A percentile compares a stretch with the other conserved stretches of the same genome.
Evolutionary conservation across 2,888 invertebrate genomes (phyloP).

Genomic region (Calliphora vomitoria): DNA sequence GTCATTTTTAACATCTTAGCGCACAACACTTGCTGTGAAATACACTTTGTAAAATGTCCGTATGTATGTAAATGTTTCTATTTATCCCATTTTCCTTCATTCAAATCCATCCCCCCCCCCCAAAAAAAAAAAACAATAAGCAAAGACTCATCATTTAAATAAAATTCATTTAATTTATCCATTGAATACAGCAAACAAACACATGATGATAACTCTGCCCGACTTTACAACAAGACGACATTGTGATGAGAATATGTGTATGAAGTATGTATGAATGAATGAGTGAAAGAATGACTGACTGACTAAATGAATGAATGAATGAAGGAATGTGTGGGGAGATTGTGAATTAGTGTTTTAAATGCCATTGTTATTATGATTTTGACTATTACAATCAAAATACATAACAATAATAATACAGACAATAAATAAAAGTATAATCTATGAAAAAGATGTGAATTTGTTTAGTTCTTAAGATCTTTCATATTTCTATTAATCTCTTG

Average conservation of each 20-base stretch:
- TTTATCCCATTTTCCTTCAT: background rate
- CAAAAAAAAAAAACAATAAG: background rate
- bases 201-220: conserved; percentile 9
- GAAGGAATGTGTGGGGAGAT: background rate
- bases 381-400: conserved; percentile 46
- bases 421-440: conserved; percentile 60
- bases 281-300: background rate
- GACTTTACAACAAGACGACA: background rate
- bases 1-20: conserved; percentile 21
- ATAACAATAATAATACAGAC: conserved; percentile 8
- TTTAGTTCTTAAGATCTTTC: conserved; percentile 55
- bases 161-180: conserved; percentile 19
- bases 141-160: conserved; percentile 27
- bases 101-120: too few relatives aligned
- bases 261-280: background rate
- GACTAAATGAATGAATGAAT: background rate
- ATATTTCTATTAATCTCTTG: conserved; percentile 49
- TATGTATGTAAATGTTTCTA: background rate
- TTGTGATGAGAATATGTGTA: conserved; percentile 1
- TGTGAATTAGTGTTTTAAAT: conserved; percentile 41
- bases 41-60: background rate
- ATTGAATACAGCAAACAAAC: background rate
- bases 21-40: conserved; percentile 39
- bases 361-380: conserved; percentile 55
- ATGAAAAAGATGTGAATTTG: conserved; percentile 59